These are phyloP conservation scores for Chascanopsetta lugubris DNA, from an alignment of 2,113 vertebrate genomes.

Conservation along the genomic window DNA sequence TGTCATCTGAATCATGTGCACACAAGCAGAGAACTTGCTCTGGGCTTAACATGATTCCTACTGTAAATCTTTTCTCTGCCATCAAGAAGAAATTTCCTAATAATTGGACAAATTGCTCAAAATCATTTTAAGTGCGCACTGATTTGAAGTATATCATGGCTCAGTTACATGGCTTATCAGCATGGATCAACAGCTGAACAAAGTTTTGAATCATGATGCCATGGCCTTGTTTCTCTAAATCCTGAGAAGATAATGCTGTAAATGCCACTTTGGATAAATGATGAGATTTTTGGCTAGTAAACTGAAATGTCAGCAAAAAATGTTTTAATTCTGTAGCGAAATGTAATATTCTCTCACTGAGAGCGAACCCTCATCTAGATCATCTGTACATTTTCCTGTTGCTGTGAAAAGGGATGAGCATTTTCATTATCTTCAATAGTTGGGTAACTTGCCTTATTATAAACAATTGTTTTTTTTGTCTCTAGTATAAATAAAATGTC, in stretches of 20 bases:
- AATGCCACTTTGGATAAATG: too few species aligned
- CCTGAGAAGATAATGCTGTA: too few species aligned
- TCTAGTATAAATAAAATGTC: too few species aligned
- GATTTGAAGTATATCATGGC: background rate
- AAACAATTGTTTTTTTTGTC: too few species aligned
- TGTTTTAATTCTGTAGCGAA: too few species aligned
- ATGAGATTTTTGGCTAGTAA: too few species aligned
- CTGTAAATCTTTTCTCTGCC: conserved; percentile 32
- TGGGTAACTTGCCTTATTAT: too few species aligned
- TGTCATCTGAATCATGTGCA: conserved; percentile 47
- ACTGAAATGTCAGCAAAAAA: background rate
- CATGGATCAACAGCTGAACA: background rate
- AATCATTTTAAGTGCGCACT: background rate
- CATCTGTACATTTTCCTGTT: too few species aligned
- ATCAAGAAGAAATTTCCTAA: conserved; percentile 19
- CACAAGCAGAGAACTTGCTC: conserved; percentile 20
- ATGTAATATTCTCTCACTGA: too few species aligned
- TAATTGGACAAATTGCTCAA: conserved; percentile 16
- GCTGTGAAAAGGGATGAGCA: too few species aligned
- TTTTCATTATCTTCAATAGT: too few species aligned
- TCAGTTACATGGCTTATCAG: background rate
- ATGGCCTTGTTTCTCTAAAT: background rate
- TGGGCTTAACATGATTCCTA: conserved; percentile 35
- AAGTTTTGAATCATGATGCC: background rate
- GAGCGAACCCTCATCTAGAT: too few species aligned